phyloP scores from a whole-genome alignment of 2,888 invertebrate genomes.

The Ischnura elegans region DNA sequence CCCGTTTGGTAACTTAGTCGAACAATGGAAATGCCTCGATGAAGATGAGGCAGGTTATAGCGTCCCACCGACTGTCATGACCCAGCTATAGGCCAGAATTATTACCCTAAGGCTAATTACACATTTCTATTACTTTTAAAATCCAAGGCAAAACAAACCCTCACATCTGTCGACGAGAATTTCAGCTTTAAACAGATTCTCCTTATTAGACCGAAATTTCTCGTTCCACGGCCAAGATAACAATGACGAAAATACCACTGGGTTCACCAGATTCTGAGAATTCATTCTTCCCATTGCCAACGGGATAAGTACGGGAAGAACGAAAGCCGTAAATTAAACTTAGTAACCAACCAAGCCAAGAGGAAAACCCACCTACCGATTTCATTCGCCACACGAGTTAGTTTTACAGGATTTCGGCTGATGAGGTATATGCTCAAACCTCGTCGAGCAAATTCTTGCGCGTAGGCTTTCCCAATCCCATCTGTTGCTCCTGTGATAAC shows the following conservation, averaged over 20 bases:
- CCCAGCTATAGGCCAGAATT: too few species aligned
- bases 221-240: too few species aligned
- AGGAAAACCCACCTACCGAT: conserved; percentile 81
- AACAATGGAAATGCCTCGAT: neutral
- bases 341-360: neutral
- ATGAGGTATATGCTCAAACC: conserved; percentile 90
- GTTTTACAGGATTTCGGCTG: conserved; percentile 87
- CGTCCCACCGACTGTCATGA: too few species aligned
- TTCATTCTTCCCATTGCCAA: neutral
- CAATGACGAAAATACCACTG: neutral
- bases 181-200: too few species aligned
- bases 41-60: neutral
- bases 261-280: neutral
- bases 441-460: conserved; percentile 87
- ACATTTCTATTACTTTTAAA: too few species aligned
- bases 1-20: neutral
- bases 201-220: too few species aligned
- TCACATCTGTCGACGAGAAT: too few species aligned
- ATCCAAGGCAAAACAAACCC: too few species aligned
- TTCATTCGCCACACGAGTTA: conserved; percentile 85
- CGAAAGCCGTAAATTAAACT: neutral
- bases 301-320: neutral
- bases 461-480: conserved; percentile 94
- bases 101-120: too few species aligned
- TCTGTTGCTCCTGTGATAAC: conserved; percentile 94